phyloP scores from a whole-genome alignment of 2,888 invertebrate species.

The Liodrosophila aerea region DNA sequence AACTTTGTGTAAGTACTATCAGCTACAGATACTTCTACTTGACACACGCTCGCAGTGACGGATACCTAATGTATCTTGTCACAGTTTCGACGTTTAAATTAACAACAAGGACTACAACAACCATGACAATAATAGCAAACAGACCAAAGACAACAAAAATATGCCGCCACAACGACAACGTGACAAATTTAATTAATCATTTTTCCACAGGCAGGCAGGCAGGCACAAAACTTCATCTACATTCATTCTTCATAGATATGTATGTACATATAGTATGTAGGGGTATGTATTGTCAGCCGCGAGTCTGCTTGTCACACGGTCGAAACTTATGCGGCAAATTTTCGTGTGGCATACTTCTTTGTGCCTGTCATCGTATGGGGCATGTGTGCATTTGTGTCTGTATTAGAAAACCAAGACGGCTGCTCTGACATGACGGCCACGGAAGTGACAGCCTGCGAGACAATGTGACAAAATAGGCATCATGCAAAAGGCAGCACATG shows the following conservation, averaged over 20 bases:
- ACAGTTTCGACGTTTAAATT: constrained; percentile 72
- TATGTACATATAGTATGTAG: no score
- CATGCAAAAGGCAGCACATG: constrained; percentile 58
- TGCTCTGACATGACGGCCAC: constrained; percentile 58
- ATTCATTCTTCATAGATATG: no score
- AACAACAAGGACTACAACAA: constrained; percentile 47
- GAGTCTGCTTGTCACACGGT: constrained; percentile 19
- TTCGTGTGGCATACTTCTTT: constrained; percentile 36
- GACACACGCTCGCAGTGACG: constrained; percentile 17
- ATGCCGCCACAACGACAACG: constrained; percentile 41
- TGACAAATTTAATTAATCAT: constrained; percentile 76
- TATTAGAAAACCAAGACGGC: constrained; percentile 59
- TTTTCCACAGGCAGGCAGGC: constrained; percentile 46
- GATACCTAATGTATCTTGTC: constrained; percentile 63
- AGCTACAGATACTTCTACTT: constrained; percentile 23
- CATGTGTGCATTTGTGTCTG: constrained; percentile 17
- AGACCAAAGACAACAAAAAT: constrained; percentile 14
- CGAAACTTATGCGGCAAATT: constrained; percentile 31
- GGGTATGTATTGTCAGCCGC: constrained; percentile 28
- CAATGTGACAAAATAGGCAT: constrained; percentile 58
- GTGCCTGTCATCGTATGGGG: constrained; percentile 42
- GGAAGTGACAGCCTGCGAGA: constrained; percentile 57
- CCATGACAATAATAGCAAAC: constrained; percentile 27
- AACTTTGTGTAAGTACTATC: constrained; percentile 22
- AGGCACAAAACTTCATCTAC: constrained; percentile 10